phyloP scores from a whole-genome alignment of 64 coral and sea anemone genomes.

The Orbicella faveolata region DNA sequence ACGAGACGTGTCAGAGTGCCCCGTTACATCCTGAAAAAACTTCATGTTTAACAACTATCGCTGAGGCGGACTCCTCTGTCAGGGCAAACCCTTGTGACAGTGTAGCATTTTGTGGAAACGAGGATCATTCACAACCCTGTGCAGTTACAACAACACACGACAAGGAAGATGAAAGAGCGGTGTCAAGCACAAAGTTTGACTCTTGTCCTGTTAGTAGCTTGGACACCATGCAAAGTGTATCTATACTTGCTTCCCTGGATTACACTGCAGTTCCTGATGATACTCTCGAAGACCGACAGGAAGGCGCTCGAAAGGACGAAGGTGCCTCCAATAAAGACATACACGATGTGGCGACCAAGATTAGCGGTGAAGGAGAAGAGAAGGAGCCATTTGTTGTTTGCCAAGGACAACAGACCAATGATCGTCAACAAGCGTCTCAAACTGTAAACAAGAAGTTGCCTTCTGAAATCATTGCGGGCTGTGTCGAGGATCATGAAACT shows the following conservation, averaged over 20 bases:
- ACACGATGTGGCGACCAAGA: background rate
- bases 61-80: conserved; percentile 32
- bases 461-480: background rate
- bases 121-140: background rate
- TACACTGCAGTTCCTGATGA: background rate
- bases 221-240: conserved; percentile 28
- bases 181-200: conserved; percentile 14
- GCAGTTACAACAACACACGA: background rate
- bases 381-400: background rate
- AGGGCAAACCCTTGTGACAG: background rate
- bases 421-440: background rate
- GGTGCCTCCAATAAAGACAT: background rate
- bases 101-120: background rate
- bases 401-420: background rate
- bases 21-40: background rate
- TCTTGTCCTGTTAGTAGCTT: background rate
- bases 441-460: background rate
- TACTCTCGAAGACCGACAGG: background rate
- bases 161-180: background rate
- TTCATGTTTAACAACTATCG: conserved; percentile 9
- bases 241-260: background rate
- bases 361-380: background rate
- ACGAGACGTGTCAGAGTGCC: background rate
- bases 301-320: background rate
- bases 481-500: background rate